Conservation (phyloP, 2,797 vertebrate genomes). For the Tenualosa thibaudeaui region DNA sequence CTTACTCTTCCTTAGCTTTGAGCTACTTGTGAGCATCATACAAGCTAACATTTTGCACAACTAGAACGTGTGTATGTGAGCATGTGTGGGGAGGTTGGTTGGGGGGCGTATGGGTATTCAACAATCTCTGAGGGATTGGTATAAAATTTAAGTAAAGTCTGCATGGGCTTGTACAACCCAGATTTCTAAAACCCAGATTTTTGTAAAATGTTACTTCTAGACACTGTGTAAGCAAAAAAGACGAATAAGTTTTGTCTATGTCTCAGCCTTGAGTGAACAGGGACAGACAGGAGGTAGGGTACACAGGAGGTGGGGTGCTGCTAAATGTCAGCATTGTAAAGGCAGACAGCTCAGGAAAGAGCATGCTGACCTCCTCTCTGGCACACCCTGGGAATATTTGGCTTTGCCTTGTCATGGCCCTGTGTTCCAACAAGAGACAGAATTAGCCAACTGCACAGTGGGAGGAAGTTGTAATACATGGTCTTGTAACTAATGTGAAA, state of each 20-base stretch:
- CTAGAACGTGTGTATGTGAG: no score
- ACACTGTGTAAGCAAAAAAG: not conserved
- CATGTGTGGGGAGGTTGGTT: no score
- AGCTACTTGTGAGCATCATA: no score
- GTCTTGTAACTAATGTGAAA: not conserved
- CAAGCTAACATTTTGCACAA: no score
- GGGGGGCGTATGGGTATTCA: no score
- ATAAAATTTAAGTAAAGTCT: no score
- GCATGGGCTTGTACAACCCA: no score
- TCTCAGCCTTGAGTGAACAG: not conserved
- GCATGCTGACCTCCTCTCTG: constrained; percentile 2
- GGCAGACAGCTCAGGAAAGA: not conserved
- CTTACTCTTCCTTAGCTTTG: not conserved
- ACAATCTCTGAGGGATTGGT: no score
- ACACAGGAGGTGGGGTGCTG: no score
- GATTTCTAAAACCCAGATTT: not conserved
- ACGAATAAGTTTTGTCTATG: not conserved
- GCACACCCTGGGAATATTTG: not conserved
- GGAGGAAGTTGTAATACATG: not conserved
- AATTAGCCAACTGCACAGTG: not conserved
- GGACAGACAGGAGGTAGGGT: not conserved
- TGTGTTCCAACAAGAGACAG: not conserved
- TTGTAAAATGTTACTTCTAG: not conserved
- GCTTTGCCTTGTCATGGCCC: not conserved
- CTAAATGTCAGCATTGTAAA: not conserved